phyloP scores from a whole-genome alignment of 2,797 vertebrate species.

The Macroramphosus scolopax region DNA sequence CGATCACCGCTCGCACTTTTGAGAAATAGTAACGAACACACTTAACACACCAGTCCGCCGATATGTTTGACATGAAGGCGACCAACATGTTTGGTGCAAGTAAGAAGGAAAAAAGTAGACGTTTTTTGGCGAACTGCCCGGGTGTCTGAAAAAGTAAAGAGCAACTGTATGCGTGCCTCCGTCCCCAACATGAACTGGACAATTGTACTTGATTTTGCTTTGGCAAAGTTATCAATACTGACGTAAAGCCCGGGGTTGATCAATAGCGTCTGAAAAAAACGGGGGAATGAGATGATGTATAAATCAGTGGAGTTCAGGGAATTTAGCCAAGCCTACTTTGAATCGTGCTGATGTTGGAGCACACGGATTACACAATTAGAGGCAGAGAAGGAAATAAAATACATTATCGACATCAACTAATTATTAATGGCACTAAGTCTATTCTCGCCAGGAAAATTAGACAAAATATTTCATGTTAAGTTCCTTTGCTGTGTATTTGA shows the following conservation, averaged over 20 bases:
- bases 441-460: no score
- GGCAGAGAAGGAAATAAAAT: conserved; percentile 5
- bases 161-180: conserved; percentile 61
- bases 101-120: conserved; percentile 17
- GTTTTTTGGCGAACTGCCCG: conserved; percentile 30
- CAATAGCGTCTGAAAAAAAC: conserved; percentile 78
- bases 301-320: conserved; percentile 67
- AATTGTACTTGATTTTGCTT: conserved; percentile 81
- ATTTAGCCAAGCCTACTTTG: conserved; percentile 65
- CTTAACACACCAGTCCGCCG: conserved; percentile 51
- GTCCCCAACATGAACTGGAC: conserved; percentile 75
- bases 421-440: no score
- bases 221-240: conserved; percentile 89
- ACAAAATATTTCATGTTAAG: no score
- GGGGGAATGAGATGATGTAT: conserved; percentile 69
- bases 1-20: conserved; percentile 70
- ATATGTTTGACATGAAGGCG: conserved; percentile 56
- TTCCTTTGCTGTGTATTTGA: no score
- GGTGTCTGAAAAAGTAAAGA: conserved; percentile 48
- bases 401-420: neutral
- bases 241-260: conserved; percentile 82
- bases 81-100: conserved; percentile 51
- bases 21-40: conserved; percentile 63
- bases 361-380: no score
- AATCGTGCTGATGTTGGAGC: no score